Evolutionary conservation across 2,797 vertebrate genomes (phyloP).

Genomic region (Hylomyscus alleni): DNA sequence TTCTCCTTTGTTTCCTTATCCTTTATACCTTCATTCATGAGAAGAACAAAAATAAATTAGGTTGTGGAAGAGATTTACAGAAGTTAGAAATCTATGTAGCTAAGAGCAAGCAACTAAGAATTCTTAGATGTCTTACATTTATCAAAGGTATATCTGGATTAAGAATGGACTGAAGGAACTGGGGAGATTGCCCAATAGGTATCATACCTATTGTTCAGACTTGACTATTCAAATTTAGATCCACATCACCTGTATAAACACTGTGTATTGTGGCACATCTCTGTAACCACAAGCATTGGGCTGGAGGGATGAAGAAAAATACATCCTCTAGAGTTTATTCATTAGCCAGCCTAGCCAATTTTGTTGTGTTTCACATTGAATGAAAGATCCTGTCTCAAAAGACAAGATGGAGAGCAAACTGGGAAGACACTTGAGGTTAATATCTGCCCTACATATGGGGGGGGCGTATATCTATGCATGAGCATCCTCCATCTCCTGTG

Average conservation of each 20-base stretch:
- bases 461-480: too few relatives aligned
- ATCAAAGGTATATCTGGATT: neutral
- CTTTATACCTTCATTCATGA: neutral
- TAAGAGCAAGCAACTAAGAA: neutral
- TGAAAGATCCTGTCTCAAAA: neutral
- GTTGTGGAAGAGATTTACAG: neutral
- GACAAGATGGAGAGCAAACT: neutral
- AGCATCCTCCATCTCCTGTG: neutral
- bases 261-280: neutral
- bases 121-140: neutral
- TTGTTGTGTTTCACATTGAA: neutral
- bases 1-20: neutral
- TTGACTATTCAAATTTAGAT: neutral
- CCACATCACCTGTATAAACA: neutral
- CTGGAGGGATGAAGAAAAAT: neutral
- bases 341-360: neutral
- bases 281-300: neutral
- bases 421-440: neutral
- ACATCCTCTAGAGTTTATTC: neutral
- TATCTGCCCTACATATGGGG: neutral
- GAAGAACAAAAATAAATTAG: slow-evolving; percentile 6
- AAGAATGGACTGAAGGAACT: neutral
- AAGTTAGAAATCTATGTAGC: neutral
- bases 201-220: neutral
- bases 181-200: neutral